Evolutionary conservation across 1,140 invertebrate genomes (phyloP), one percentile per base, ranked within the genome.

Genomic region (Zaprionus kolodkinae): DNA sequence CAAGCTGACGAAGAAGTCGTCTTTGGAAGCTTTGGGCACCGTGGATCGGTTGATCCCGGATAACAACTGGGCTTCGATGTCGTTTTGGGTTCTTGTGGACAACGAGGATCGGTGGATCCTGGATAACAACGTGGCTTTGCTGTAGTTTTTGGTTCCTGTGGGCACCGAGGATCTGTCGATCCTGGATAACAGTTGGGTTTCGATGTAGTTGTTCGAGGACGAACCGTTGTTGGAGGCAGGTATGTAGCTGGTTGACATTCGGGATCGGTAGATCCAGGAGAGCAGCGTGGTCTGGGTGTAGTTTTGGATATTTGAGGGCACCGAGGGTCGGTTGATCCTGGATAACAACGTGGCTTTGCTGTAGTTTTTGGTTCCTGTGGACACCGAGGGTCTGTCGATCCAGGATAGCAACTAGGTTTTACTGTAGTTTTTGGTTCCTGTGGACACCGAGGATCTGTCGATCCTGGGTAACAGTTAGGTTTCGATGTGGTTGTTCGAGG

Each of bases 191-290:
- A 73, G 5, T 11, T 64, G 6, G 50, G 73, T 7, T 54, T 76
- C 5, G 85, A 70, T 25, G 83, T 66, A 1, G 80, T 69, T 25
- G 60, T 40, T 4, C 82, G 81, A 36, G 67, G 76, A 6, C 76
- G 72, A 65, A 21, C 70, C 6, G n/a, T n/a, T n/a, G n/a, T n/a
- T n/a, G n/a, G n/a, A n/a, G 92, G 92, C 25, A 67, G 56, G 13
- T 81, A 76, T 12, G 84, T 72, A n/a, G n/a, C 83, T 68, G 85
- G 91, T 13, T 93, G 93, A 69, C 94, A 94, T 11, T 93, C 81
- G 4, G 93, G 92, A 78, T 94, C 94, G 2, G 45, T 85, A 0
- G 93, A 93, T 15, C 93, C 93, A 0, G 93, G 86, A 50, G 63
- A 88, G 30, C 83, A 90, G 11, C 59, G 75, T 9, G 90, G 90